phyloP scores from a whole-genome alignment of 1,140 invertebrate genomes.

The Tribolium madens region DNA sequence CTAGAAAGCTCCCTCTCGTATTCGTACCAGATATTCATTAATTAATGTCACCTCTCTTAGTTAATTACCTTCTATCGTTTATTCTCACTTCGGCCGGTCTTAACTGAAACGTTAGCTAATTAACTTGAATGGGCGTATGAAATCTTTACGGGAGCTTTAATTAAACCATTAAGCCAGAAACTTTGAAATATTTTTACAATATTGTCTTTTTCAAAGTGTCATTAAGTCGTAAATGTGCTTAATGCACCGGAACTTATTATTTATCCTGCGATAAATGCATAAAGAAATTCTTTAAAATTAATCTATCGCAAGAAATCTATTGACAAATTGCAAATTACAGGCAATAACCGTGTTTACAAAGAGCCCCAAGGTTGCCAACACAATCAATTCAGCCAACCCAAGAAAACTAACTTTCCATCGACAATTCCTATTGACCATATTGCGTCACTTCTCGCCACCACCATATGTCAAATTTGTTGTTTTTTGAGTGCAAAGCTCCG shows the following conservation, averaged over 20 bases:
- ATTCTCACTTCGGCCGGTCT: slow-evolving; percentile 41
- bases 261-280: not conserved
- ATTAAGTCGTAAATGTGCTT: not conserved
- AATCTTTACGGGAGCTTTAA: slow-evolving; percentile 42
- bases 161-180: slow-evolving; percentile 40
- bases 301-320: slow-evolving; percentile 6
- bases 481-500: not conserved
- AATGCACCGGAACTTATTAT: not conserved
- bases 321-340: slow-evolving; percentile 6
- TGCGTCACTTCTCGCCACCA: not conserved
- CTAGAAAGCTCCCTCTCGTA: slow-evolving; percentile 38
- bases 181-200: not conserved
- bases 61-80: slow-evolving; percentile 50
- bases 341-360: slow-evolving; percentile 1
- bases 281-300: slow-evolving; percentile 11
- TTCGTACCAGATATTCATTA: slow-evolving; percentile 49
- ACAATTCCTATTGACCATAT: not conserved
- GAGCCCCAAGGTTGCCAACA: slow-evolving; percentile 1
- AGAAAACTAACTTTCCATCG: not conserved
- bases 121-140: slow-evolving; percentile 29
- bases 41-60: slow-evolving; percentile 55
- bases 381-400: not conserved
- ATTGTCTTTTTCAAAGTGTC: not conserved
- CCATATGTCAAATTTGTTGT: not conserved
- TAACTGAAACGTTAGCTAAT: slow-evolving; percentile 43